Base-by-base conservation (phyloP, 2,888 invertebrate species). In the Drosophila pegasa region DNA sequence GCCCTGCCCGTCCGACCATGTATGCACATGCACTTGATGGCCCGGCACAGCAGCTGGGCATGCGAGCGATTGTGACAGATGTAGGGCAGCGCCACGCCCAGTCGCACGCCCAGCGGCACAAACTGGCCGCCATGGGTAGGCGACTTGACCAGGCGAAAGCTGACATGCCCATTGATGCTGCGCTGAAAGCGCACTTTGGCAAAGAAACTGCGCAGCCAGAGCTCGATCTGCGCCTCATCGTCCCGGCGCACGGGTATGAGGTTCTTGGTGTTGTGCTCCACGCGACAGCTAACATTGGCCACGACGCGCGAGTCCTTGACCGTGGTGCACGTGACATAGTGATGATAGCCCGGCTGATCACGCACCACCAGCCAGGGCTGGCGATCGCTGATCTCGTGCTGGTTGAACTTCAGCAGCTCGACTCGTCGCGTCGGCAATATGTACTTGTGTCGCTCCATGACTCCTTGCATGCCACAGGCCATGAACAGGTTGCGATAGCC, bases 291-390 rank as follows among this genome's bases (percentile, higher is more conserved):
- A 22, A 97, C 96, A 88, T 97, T 97, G 57, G 96, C 96, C 38
- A 96, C 95, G 2, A 97, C 95, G 50, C 94, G 94, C 1, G 96
- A 96, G 64, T 96, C 95, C 89, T 96, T 96, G 43, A 97, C 93
- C 0, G 97, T 97, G 1, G 97, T 97, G 86, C 97, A 97, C 20
- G 97, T 97, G 56, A 97, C 93, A 86, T 95, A 95, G 80, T 95
- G 96, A 38, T 85, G 89, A 57, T 89, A 86, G 79, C 95, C 95
- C 59, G 95, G 95, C 5, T 96, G 94, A 88, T 97, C 96, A 58
- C 95, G 94, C 9, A 97, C 94, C 20, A 96, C 94, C 31, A 97
- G 94, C 97, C 97, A 97, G 0, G 96, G 96, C 80, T 94, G 94
- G 54, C 94, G 94, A 48, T 95, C 94, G 91, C 94, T 96, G 65